Conservation (phyloP, 2,888 invertebrate species). For the Villa cingulata region DNA sequence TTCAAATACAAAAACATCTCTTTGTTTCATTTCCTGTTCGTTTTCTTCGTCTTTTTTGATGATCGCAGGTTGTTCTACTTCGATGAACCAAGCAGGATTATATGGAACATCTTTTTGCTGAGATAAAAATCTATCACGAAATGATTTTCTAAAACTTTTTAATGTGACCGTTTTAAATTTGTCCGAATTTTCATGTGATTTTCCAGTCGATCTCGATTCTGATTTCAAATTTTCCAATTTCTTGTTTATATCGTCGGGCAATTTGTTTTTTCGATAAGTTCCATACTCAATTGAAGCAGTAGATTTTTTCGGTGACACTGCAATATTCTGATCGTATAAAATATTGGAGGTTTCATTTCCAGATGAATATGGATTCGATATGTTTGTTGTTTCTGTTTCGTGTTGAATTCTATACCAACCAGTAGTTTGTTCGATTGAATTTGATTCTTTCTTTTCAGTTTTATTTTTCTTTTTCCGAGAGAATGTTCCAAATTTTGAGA, state of each 20-base stretch:
- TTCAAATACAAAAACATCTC: constrained; percentile 26
- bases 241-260: constrained; percentile 24
- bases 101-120: constrained; percentile 28
- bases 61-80: constrained; percentile 23
- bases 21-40: constrained; percentile 21
- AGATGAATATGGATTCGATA: too few species aligned
- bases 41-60: constrained; percentile 2
- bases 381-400: constrained; percentile 26
- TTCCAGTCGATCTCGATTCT: constrained; percentile 16
- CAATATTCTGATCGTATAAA: constrained; percentile 20
- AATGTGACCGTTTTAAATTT: constrained; percentile 33
- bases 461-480: constrained; percentile 27
- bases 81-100: constrained; percentile 35
- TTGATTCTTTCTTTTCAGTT: constrained; percentile 5
- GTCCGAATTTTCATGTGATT: constrained; percentile 12
- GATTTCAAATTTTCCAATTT: constrained; percentile 27
- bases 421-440: constrained; percentile 8
- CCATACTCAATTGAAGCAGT: constrained; percentile 20
- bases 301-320: not conserved
- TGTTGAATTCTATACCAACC: constrained; percentile 18
- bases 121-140: constrained; percentile 28
- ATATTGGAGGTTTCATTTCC: constrained; percentile 33
- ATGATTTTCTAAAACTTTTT: constrained; percentile 32
- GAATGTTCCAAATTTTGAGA: constrained; percentile 32
- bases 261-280: constrained; percentile 29